A percentile compares a stretch with the other conserved stretches of the same genome.
These are phyloP conservation scores for Arenaria interpres DNA, from an alignment of 2,113 vertebrate species.

Conservation along the genomic window DNA sequence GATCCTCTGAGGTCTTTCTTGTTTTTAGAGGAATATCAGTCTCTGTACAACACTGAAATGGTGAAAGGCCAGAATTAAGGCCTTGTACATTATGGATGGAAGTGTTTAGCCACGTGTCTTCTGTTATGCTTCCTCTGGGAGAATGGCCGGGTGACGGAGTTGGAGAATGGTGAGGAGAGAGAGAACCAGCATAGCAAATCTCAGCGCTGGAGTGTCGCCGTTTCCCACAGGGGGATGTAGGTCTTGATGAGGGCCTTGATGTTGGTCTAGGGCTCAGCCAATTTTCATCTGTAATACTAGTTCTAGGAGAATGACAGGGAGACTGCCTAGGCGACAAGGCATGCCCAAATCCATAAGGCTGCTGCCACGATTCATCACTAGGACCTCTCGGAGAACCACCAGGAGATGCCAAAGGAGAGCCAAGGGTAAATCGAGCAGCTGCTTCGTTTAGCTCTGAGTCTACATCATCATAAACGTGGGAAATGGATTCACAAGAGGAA, in stretches of 20 bases:
- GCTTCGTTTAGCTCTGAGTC: slow-evolving; percentile 97
- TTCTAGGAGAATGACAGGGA: slow-evolving; percentile 95
- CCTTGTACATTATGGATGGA: slow-evolving; percentile 76
- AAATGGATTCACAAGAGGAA: slow-evolving; percentile 96
- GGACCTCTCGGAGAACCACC: slow-evolving; percentile 89
- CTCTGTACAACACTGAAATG: slow-evolving; percentile 92
- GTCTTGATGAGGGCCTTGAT: slow-evolving; percentile 92
- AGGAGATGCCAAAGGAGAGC: slow-evolving; percentile 91
- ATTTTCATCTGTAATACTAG: slow-evolving; percentile 96
- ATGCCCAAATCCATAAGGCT: slow-evolving; percentile 85
- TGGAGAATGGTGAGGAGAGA: slow-evolving; percentile 95
- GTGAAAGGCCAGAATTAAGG: slow-evolving; percentile 79
- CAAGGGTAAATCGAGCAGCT: slow-evolving; percentile 91
- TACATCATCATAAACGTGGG: slow-evolving; percentile 96
- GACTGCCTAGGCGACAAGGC: slow-evolving; percentile 91
- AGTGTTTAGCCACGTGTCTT: slow-evolving; percentile 91
- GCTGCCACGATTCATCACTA: slow-evolving; percentile 86
- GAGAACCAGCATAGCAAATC: slow-evolving; percentile 88
- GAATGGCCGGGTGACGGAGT: slow-evolving; percentile 93
- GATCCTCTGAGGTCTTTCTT: slow-evolving; percentile 95
- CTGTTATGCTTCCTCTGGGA: slow-evolving; percentile 92
- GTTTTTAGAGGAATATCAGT: slow-evolving; percentile 97
- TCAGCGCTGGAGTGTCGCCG: slow-evolving; percentile 97
- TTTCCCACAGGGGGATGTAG: slow-evolving; percentile 96
- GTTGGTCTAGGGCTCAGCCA: slow-evolving; percentile 94